These are phyloP conservation scores for Volucella bombylans DNA, from an alignment of 2,888 invertebrate genomes.

Conservation along the genomic window DNA sequence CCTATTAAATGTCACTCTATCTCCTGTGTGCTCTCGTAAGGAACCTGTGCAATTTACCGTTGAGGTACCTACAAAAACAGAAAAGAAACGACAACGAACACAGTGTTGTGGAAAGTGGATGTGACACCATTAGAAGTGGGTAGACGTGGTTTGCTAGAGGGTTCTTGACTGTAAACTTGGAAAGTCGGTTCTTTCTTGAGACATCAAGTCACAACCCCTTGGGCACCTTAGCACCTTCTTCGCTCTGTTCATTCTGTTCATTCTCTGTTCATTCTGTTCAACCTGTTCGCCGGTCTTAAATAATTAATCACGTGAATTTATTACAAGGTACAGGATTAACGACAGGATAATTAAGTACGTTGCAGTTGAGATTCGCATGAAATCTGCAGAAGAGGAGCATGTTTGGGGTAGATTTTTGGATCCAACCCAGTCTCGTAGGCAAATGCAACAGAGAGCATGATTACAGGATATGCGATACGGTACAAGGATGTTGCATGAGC, in stretches of 20 bases:
- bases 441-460: conserved; percentile 41
- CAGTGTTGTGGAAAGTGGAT: conserved; percentile 4
- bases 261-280: not conserved
- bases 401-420: conserved; percentile 4
- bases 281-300: conserved; percentile 32
- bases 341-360: conserved; percentile 66
- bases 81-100: conserved; percentile 16
- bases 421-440: not conserved
- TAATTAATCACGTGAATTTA: conserved; percentile 71
- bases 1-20: conserved; percentile 58
- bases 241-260: not conserved
- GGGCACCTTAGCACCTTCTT: not conserved
- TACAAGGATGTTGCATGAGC: not conserved
- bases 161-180: not conserved
- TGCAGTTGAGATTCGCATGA: conserved; percentile 50
- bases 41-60: conserved; percentile 54
- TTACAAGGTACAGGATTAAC: conserved; percentile 62
- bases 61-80: conserved; percentile 12
- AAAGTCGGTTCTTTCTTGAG: conserved; percentile 16
- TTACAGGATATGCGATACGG: conserved; percentile 32
- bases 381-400: conserved; percentile 10
- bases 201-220: conserved; percentile 27
- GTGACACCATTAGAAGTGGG: conserved; percentile 23
- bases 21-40: not conserved
- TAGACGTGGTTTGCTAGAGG: not conserved